Evolutionary conservation across 2,113 vertebrate genomes (phyloP).

Genomic region (Tupaia chinensis): DNA sequence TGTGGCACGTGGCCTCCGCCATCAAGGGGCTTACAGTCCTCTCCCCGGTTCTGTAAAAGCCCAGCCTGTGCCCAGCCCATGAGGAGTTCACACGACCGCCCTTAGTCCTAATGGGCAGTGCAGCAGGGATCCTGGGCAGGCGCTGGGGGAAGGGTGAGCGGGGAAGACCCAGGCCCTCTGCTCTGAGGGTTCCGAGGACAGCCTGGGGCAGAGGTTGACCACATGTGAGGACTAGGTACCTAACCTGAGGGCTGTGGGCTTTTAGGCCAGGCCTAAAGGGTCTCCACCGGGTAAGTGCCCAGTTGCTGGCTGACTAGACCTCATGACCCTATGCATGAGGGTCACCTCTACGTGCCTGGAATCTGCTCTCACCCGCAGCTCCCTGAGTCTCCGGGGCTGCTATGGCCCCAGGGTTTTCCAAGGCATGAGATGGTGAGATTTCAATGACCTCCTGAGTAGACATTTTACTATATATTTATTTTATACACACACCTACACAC

Average conservation of each 20-base stretch:
- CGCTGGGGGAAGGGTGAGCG: fast-evolving
- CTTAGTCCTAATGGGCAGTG: neutral
- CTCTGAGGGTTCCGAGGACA: neutral
- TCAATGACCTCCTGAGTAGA: neutral
- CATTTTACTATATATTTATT: too few species aligned
- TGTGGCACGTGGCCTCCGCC: fast-evolving
- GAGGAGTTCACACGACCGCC: fast-evolving
- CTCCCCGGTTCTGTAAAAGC: neutral
- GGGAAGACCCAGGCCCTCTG: neutral
- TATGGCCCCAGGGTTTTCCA: neutral
- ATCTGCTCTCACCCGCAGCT: neutral
- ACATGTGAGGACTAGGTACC: neutral
- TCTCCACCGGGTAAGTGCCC: neutral
- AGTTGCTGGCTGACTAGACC: neutral
- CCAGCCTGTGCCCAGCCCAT: neutral
- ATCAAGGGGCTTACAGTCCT: fast-evolving
- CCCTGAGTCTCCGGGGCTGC: neutral
- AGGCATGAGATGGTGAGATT: neutral
- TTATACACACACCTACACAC: too few species aligned
- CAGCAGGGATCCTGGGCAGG: neutral
- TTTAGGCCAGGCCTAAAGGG: neutral
- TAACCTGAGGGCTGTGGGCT: neutral
- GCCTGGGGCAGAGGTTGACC: neutral
- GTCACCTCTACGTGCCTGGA: neutral
- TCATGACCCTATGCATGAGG: neutral